Base-by-base conservation (phyloP, 1,140 invertebrate species). In the Cydia amplana region DNA sequence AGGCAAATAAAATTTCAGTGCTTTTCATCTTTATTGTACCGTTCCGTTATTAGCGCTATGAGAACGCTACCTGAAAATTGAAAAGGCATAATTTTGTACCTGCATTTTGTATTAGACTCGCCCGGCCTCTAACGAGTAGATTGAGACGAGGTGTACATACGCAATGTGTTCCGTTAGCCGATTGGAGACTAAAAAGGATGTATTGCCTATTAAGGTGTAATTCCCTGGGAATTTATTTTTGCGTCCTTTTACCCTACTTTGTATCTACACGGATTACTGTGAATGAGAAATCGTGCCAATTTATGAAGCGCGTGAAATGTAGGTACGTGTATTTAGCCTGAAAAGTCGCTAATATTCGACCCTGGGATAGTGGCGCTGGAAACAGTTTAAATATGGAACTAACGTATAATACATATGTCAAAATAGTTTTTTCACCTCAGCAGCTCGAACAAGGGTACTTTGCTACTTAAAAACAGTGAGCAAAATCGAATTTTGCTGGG, bases 71-170 rank as follows among this genome's bases (percentile, higher is more conserved):
- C 65, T 70, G 28, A 70, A 70, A 70, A 70, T 70, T 70, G 28
- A 70, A 18, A 70, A 40, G 65, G 32, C 16, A 40, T 70, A 70
- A 70, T 36, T 32, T 70, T 20, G n/a, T 36, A 43, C 64, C 64
- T 67, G 64, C 28, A 70, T 70, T 70, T 70, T 70, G 65, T 70
- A 43, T 70, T 43, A 70, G 65, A 40, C n/a, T 20, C 32, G 16
- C 4, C 28, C 65, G 65, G 64, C 49, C 32, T 36, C 28, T 70
- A 70, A 70, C 65, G 65, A 70, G 65, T 40, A n/a, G 65, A 70
- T n/a, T 70, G 36, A 70, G 65, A 70, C 65, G 65, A 40, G 16
- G 9, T 4, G 28, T 70, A 70, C 65, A 70, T 70, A 70, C 65
- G 28, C n/a, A 70, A 70, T 36, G 9, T 36, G 65, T 36, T 36